These are phyloP conservation scores for Campoplex capitator DNA, from an alignment of 2,888 invertebrate species.

Conservation along the genomic window DNA sequence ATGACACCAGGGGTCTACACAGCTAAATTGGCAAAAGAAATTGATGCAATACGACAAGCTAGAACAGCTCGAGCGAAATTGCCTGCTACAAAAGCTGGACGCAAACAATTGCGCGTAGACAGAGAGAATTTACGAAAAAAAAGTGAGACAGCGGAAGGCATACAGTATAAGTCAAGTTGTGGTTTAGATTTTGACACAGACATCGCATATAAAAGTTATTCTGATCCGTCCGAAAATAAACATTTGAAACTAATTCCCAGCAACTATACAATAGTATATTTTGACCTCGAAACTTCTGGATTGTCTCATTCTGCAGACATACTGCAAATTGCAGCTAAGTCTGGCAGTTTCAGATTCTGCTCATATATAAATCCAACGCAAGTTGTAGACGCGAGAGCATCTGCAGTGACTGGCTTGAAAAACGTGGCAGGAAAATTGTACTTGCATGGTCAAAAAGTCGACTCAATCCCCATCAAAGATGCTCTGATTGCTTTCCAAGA, in stretches of 20 bases:
- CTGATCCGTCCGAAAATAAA: neutral
- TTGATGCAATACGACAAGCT: neutral
- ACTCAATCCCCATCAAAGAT: constrained; percentile 23
- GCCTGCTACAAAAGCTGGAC: neutral
- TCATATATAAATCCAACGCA: constrained; percentile 44
- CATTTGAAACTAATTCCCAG: constrained; percentile 10
- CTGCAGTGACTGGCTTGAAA: constrained; percentile 37
- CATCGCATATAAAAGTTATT: neutral
- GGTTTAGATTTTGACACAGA: constrained; percentile 26
- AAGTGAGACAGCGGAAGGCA: neutral
- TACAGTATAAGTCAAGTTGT: constrained; percentile 48
- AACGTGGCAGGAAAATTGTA: constrained; percentile 42
- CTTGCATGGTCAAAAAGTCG: constrained; percentile 28
- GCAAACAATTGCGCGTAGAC: neutral
- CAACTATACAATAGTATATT: constrained; percentile 46
- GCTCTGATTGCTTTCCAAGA: constrained; percentile 30
- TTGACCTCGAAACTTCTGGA: constrained; percentile 62
- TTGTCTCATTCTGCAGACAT: constrained; percentile 41
- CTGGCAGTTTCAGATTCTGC: constrained; percentile 20
- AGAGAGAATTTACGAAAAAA: constrained; percentile 45
- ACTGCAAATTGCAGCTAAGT: constrained; percentile 54
- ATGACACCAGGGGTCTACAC: constrained; percentile 1
- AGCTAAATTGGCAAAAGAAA: neutral
- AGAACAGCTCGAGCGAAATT: neutral
- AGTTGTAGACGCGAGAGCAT: constrained; percentile 4